phyloP scores from a whole-genome alignment of 2,888 invertebrate genomes.

The Tridacna gigas region DNA sequence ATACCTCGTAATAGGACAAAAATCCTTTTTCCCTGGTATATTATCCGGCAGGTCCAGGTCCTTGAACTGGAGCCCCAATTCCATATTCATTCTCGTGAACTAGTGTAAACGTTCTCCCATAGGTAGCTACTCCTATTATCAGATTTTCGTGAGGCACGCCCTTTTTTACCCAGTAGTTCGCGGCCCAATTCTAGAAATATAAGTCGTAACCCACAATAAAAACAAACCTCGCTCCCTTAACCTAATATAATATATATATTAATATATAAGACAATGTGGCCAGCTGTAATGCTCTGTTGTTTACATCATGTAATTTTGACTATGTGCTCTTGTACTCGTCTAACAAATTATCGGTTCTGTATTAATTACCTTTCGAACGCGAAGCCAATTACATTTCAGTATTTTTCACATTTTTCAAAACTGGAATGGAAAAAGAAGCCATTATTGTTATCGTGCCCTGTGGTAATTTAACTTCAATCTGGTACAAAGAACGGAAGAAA shows the following conservation, averaged over 20 bases:
- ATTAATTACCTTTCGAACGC: too few relatives aligned
- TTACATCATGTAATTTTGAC: background rate
- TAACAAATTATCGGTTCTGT: too few relatives aligned
- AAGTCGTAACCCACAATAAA: slow-evolving; percentile 59
- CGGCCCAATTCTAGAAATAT: slow-evolving; percentile 69
- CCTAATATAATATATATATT: too few relatives aligned
- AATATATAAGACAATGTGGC: too few relatives aligned
- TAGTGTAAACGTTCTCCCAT: slow-evolving; percentile 78
- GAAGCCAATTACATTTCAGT: too few relatives aligned
- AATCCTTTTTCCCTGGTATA: slow-evolving; percentile 79
- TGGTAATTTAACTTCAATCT: too few relatives aligned
- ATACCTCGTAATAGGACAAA: slow-evolving; percentile 81
- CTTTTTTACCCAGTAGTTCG: slow-evolving; percentile 75
- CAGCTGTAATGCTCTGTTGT: too few relatives aligned
- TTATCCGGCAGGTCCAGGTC: slow-evolving; percentile 68
- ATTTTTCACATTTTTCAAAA: too few relatives aligned
- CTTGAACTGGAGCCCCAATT: slow-evolving; percentile 73
- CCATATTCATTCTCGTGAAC: slow-evolving; percentile 54
- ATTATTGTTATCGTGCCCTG: too few relatives aligned
- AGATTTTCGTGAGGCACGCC: slow-evolving; percentile 77
- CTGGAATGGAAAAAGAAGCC: too few relatives aligned
- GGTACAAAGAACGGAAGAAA: too few relatives aligned
- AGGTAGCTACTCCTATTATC: slow-evolving; percentile 77
- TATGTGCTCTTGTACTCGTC: too few relatives aligned
- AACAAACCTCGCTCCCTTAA: slow-evolving; percentile 21